Evolutionary conservation across 2,888 invertebrate species (phyloP).

Genomic region (Leptarthrus brevirostris): DNA sequence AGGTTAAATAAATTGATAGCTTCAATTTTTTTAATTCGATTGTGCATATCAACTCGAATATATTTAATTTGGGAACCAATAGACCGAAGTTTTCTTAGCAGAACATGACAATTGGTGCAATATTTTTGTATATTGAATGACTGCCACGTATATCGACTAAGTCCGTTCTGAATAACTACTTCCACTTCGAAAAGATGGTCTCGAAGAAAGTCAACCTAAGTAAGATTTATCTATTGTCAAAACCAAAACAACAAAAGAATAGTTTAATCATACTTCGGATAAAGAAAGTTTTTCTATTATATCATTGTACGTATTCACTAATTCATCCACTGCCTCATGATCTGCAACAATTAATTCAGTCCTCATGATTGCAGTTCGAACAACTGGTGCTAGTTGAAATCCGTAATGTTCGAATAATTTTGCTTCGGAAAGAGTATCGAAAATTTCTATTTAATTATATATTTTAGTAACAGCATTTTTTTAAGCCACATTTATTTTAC

Average conservation of each 20-base stretch:
- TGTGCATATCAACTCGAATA: conserved; percentile 73
- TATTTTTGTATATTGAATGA: conserved; percentile 85
- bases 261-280: conserved; percentile 72
- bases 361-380: conserved; percentile 70
- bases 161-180: conserved; percentile 81
- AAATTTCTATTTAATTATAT: conserved; percentile 67
- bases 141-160: conserved; percentile 87
- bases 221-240: neutral
- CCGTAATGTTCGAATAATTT: conserved; percentile 80
- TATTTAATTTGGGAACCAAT: conserved; percentile 77
- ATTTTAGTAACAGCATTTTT: neutral
- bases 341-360: conserved; percentile 72
- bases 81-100: conserved; percentile 73
- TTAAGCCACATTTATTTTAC: conserved; percentile 51
- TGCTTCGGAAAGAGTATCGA: conserved; percentile 77
- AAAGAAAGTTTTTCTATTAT: conserved; percentile 74
- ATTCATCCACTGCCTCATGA: conserved; percentile 71
- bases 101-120: conserved; percentile 70
- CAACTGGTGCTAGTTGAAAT: conserved; percentile 69
- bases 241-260: too few relatives aligned
- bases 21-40: conserved; percentile 70
- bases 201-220: conserved; percentile 74
- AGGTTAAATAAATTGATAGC: conserved; percentile 69
- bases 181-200: conserved; percentile 78
- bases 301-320: conserved; percentile 75